phyloP scores from a whole-genome alignment of 2,113 vertebrate genomes.

The Ammodytes marinus region DNA sequence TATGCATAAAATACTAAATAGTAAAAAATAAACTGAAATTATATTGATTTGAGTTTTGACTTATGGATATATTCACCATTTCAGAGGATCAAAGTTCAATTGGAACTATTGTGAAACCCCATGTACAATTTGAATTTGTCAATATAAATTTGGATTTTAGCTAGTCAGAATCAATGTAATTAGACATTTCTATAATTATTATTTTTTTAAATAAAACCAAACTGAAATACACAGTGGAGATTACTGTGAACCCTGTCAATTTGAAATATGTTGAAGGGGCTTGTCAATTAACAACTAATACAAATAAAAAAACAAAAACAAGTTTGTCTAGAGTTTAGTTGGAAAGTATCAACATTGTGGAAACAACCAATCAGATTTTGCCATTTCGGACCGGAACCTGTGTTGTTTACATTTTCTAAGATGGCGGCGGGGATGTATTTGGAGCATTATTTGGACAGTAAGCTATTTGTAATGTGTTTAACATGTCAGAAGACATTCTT shows the following conservation, averaged over 20 bases:
- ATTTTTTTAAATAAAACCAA: background rate
- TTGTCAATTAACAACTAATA: background rate
- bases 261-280: background rate
- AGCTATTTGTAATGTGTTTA: constrained; percentile 42
- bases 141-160: no score
- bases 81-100: background rate
- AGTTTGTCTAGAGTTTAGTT: background rate
- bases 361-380: constrained; percentile 54
- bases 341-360: background rate
- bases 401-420: constrained; percentile 84
- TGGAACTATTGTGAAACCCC: no score
- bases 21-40: background rate
- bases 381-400: constrained; percentile 73
- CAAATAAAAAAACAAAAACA: background rate
- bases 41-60: background rate
- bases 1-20: background rate
- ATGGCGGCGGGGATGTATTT: constrained; percentile 89
- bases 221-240: background rate
- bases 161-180: background rate
- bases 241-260: background rate
- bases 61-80: background rate
- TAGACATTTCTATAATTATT: background rate
- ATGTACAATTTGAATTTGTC: no score
- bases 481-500: accelerated
- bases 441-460: constrained; percentile 89